Evolutionary conservation across 2,797 vertebrate species (phyloP).

Genomic region (Gambelia wislizenii): DNA sequence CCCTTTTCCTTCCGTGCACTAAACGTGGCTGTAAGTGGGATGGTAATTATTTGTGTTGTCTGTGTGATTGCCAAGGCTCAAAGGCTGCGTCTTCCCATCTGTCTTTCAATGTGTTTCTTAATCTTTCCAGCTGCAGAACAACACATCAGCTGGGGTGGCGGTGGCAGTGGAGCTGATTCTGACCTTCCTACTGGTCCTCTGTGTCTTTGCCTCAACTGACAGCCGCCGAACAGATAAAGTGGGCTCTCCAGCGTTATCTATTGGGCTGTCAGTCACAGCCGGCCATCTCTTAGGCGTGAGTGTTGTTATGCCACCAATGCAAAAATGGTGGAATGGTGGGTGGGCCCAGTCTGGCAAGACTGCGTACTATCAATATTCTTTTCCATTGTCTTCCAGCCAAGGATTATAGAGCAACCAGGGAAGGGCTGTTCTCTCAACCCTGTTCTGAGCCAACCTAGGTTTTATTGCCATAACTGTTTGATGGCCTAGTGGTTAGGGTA

Average conservation of each 20-base stretch:
- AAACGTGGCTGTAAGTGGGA: background rate
- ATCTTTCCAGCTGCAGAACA: constrained; percentile 61
- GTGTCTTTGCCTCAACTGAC: constrained; percentile 71
- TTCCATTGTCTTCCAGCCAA: background rate
- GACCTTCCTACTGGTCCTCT: constrained; percentile 74
- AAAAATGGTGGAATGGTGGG: background rate
- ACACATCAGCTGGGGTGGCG: constrained; percentile 43
- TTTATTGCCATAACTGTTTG: background rate
- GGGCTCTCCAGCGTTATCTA: constrained; percentile 55
- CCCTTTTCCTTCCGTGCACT: background rate
- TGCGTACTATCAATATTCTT: background rate
- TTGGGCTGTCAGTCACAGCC: constrained; percentile 61
- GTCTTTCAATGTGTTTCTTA: background rate
- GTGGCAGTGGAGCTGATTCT: constrained; percentile 70
- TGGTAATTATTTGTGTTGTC: constrained; percentile 2
- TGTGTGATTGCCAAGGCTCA: background rate
- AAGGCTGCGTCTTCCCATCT: background rate
- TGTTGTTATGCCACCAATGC: background rate
- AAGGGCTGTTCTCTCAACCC: background rate
- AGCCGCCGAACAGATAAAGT: constrained; percentile 46
- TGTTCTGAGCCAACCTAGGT: background rate
- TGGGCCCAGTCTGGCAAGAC: background rate
- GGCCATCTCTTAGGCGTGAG: constrained; percentile 73
- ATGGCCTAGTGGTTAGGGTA: too few relatives aligned
- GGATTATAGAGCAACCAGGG: background rate